Percentiles rank a stretch among this genome's conserved stretches.
These are phyloP conservation scores for Tangara arthus DNA, from an alignment of 2,797 vertebrate genomes.

Conservation along the genomic window DNA sequence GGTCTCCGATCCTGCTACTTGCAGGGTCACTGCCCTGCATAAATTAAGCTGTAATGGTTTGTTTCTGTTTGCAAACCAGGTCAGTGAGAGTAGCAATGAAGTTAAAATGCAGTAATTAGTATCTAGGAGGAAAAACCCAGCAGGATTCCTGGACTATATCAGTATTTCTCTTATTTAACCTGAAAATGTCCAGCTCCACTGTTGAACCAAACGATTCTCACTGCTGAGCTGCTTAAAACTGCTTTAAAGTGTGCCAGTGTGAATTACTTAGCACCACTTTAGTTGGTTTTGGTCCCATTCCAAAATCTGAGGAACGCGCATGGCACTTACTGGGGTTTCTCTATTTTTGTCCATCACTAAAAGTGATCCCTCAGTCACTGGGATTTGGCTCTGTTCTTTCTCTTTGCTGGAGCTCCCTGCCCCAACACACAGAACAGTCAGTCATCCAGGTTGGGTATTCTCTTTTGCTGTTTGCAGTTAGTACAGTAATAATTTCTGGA, in stretches of 20 bases:
- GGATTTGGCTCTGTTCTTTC: background rate
- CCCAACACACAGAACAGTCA: background rate
- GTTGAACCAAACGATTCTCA: background rate
- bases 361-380: background rate
- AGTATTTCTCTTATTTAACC: background rate
- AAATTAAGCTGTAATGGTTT: background rate
- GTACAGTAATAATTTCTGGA: background rate
- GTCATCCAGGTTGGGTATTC: background rate
- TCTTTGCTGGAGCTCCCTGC: background rate
- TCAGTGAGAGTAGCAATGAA: background rate
- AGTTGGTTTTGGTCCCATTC: background rate
- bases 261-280: background rate
- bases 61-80: constrained; percentile 15
- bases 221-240: background rate
- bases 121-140: background rate
- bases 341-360: background rate
- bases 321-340: background rate
- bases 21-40: background rate
- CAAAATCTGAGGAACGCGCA: accelerated
- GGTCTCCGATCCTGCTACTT: background rate
- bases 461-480: background rate
- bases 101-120: background rate
- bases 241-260: background rate
- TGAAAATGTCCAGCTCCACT: background rate
- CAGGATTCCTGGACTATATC: background rate